phyloP scores from a whole-genome alignment of 1,140 invertebrate species.

The Rhagoletis zephyria region DNA sequence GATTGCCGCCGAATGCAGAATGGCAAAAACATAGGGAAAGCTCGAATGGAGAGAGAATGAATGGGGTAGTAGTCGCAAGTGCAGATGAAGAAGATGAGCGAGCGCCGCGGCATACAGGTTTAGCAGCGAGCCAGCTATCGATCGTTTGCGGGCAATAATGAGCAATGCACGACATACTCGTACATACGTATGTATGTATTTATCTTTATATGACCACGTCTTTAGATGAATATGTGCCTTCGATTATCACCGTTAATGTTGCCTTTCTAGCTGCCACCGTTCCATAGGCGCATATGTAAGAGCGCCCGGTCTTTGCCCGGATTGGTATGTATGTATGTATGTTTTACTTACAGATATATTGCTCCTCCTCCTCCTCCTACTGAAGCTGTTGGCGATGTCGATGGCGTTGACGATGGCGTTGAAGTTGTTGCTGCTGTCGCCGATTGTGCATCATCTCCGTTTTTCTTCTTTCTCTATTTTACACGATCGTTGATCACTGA shows the following conservation, averaged over 20 bases:
- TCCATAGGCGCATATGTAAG: neutral
- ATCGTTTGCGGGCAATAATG: conserved; percentile 40
- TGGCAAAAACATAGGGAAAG: neutral
- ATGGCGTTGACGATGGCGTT: conserved; percentile 41
- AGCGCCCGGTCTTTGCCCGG: neutral
- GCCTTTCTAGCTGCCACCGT: neutral
- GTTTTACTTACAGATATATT: neutral
- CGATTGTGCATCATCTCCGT: conserved; percentile 17
- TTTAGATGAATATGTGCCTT: neutral
- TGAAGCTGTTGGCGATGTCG: neutral
- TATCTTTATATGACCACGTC: neutral
- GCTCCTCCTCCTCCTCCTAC: neutral
- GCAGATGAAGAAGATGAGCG: conserved; percentile 15
- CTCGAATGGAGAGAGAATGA: neutral
- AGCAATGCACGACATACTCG: neutral
- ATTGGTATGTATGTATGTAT: neutral
- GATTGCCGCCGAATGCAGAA: neutral
- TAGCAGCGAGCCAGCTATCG: neutral
- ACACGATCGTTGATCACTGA: conserved; percentile 33
- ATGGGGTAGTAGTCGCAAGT: neutral
- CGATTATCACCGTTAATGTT: conserved; percentile 10
- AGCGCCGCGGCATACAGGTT: neutral
- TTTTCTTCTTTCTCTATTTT: conserved; percentile 13
- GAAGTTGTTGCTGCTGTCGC: conserved; percentile 35
- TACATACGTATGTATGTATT: neutral